Base-by-base conservation (phyloP, 2,797 vertebrate species). In the Mus spretus region DNA sequence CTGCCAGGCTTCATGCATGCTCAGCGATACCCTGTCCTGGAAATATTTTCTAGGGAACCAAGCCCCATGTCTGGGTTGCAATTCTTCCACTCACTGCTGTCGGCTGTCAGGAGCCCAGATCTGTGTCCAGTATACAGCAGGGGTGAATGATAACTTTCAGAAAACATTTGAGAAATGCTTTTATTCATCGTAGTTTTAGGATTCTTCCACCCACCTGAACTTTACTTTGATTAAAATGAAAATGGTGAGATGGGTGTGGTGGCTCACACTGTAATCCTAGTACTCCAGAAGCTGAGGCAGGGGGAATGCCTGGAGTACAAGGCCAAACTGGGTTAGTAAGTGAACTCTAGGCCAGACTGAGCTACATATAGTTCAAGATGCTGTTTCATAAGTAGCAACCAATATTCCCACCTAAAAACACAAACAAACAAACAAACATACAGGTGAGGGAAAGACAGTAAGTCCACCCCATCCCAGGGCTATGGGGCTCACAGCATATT, bases 221-320 rank as follows among this genome's bases (percentile, higher is more conserved):
- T 96, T 95, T 88, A 91, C 12, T 65, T 40, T 87, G 28, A 81
- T 79, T 93, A 74, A 93, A 91, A 94, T 90, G 31, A 79, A 97
- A 93, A 85, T 47, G 50, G 79, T 55, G 89, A 50, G 59, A 61
- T n/a, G 28, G 40, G 28, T 47, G 31, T 89, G 22, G 88, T 53
- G 22, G 22, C 28, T 79, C 34, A 90, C 20, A 63, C 22, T 90
- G 20, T 65, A 37, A 89, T 90, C 57, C 20, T 47, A 89, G 44
- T 78, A 65, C 20, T 50, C 8, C 28, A 47, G 55, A 89, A 34
- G 55, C 26, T 15, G 19, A 57, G 40, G 28, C 6, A 89, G 28
- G 11, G 57, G 1, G 55, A 63, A 7, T n/a, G 19, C 19, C 17
- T 20, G 28, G 55, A 89, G 44, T 79, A 65, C 34, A 50, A 90